phyloP scores from a whole-genome alignment of 2,888 invertebrate genomes.

The Axea sp. region DNA sequence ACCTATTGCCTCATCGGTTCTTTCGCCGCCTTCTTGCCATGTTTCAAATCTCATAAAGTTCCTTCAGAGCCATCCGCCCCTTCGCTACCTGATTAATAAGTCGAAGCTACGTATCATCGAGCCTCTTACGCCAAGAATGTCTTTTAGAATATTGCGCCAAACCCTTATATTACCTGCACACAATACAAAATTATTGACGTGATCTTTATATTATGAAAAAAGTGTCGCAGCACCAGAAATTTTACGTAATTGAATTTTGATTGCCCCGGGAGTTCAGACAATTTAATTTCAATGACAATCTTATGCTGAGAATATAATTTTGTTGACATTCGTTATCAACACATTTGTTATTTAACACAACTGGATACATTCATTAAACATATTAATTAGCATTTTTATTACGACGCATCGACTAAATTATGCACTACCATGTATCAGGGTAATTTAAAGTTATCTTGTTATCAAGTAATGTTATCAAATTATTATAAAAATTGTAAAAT shows the following conservation, averaged over 20 bases:
- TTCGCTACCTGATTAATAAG: constrained; percentile 74
- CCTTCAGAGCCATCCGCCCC: constrained; percentile 58
- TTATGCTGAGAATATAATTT: constrained; percentile 8
- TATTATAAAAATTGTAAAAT: too few relatives aligned
- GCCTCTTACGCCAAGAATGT: constrained; percentile 63
- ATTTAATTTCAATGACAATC: constrained; percentile 21
- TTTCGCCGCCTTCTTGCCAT: constrained; percentile 66
- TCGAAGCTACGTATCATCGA: constrained; percentile 70
- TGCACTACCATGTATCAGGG: too few relatives aligned
- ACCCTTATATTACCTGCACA: constrained; percentile 21
- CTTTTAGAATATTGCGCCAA: constrained; percentile 46
- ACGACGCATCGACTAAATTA: too few relatives aligned
- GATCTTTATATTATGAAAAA: constrained; percentile 26
- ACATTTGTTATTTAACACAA: constrained; percentile 25
- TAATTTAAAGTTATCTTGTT: constrained; percentile 44
- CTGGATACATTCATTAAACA: constrained; percentile 25
- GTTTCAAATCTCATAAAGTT: constrained; percentile 74
- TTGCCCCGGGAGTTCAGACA: not conserved
- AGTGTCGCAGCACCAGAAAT: constrained; percentile 21
- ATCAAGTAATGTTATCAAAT: too few relatives aligned
- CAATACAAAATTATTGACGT: constrained; percentile 24
- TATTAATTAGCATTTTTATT: constrained; percentile 47
- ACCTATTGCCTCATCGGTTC: constrained; percentile 62
- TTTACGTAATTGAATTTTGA: constrained; percentile 25
- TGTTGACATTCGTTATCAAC: constrained; percentile 12